A percentile compares a stretch with the other conserved stretches of the same genome.
Conservation (phyloP, 2,113 vertebrate genomes). For the Malurus alboscapulatus region DNA sequence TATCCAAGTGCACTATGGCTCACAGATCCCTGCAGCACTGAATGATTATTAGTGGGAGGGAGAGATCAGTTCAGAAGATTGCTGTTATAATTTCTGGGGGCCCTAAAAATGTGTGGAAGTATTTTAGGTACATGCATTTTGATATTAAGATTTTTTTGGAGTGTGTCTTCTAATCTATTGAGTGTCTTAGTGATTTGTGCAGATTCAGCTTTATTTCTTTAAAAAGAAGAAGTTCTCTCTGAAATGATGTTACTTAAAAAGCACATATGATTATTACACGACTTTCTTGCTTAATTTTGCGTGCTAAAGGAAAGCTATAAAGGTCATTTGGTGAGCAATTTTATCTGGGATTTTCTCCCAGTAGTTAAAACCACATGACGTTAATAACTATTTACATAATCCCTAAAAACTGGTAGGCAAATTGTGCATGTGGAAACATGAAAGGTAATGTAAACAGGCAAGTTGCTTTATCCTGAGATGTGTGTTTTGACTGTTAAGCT, state of each 20-base stretch:
- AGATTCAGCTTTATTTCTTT: not conserved
- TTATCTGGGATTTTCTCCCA: slow-evolving; percentile 32
- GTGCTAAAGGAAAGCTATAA: not conserved
- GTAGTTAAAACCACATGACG: not conserved
- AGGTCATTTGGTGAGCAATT: slow-evolving; percentile 26
- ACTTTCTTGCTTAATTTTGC: slow-evolving; percentile 38
- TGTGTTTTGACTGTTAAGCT: not conserved
- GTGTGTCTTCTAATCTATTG: not conserved
- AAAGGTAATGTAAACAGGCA: not conserved
- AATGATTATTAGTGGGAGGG: not conserved
- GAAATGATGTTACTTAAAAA: slow-evolving; percentile 3
- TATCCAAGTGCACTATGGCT: not conserved
- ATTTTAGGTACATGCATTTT: not conserved
- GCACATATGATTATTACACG: not conserved
- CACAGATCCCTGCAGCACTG: not conserved
- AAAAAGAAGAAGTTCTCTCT: not conserved
- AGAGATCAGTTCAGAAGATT: not conserved
- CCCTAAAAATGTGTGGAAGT: not conserved
- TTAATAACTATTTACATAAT: slow-evolving; percentile 51
- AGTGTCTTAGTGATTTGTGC: not conserved
- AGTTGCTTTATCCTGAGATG: not conserved
- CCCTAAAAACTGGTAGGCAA: slow-evolving; percentile 14
- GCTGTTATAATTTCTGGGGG: not conserved
- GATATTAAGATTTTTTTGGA: not conserved
- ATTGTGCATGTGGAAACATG: not conserved